Conservation (phyloP, 2,797 vertebrate species). For the Acipenser ruthenus region DNA sequence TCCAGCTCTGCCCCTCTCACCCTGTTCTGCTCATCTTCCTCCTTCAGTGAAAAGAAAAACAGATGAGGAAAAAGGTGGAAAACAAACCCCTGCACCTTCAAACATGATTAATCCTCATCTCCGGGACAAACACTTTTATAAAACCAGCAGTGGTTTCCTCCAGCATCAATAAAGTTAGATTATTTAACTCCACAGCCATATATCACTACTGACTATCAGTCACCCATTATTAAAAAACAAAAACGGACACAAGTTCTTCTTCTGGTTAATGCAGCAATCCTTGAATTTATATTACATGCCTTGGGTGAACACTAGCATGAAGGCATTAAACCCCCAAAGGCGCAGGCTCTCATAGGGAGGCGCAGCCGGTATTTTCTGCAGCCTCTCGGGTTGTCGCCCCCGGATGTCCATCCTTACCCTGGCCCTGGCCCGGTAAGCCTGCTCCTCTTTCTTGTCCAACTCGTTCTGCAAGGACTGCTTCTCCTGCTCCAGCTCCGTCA, state of each 20-base stretch:
- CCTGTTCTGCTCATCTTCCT: slow-evolving; percentile 80
- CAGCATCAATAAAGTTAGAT: too few species aligned
- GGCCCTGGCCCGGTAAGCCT: slow-evolving; percentile 81
- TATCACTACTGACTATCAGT: too few species aligned
- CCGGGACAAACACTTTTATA: not conserved
- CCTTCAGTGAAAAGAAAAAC: slow-evolving; percentile 39
- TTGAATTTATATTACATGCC: too few species aligned
- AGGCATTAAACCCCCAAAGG: too few species aligned
- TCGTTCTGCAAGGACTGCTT: slow-evolving; percentile 89
- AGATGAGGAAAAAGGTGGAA: slow-evolving; percentile 21
- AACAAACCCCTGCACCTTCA: slow-evolving; percentile 2
- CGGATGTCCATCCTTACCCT: slow-evolving; percentile 50
- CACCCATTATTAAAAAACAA: too few species aligned
- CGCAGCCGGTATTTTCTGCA: too few species aligned
- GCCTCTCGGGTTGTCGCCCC: too few species aligned
- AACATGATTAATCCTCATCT: not conserved
- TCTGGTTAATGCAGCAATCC: too few species aligned
- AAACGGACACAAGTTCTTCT: too few species aligned
- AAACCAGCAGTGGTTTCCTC: not conserved
- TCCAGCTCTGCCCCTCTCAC: slow-evolving; percentile 89
- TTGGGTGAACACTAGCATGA: too few species aligned
- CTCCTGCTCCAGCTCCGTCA: slow-evolving; percentile 89
- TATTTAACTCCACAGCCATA: too few species aligned
- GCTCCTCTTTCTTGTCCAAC: slow-evolving; percentile 87
- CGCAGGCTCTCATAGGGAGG: too few species aligned